Percentiles rank a stretch among this genome's conserved stretches.
Evolutionary conservation across 2,113 vertebrate genomes (phyloP).

Genomic region (Chionodraco myersi): DNA sequence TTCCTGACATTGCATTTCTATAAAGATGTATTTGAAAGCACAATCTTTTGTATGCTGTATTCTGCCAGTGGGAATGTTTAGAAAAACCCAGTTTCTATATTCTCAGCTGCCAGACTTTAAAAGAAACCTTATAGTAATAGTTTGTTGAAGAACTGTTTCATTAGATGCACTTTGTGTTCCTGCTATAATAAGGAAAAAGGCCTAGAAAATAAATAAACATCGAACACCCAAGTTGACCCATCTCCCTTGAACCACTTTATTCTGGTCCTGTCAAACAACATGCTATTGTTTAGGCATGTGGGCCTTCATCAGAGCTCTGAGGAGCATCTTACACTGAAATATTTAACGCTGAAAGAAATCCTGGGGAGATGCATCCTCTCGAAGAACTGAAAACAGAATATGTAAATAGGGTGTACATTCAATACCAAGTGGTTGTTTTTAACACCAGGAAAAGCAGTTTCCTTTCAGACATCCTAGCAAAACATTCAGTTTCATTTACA

Average conservation of each 20-base stretch:
- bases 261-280: too few species aligned
- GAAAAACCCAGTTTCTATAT: neutral
- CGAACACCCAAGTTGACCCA: neutral
- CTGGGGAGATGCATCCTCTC: too few species aligned
- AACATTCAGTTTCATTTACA: neutral
- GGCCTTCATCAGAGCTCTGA: too few species aligned
- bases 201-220: neutral
- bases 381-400: neutral
- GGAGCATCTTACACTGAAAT: too few species aligned
- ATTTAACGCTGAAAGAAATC: too few species aligned
- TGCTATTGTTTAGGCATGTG: too few species aligned
- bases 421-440: neutral
- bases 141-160: neutral
- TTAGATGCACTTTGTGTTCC: neutral
- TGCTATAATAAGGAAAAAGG: neutral
- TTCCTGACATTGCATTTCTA: slow-evolving; percentile 6
- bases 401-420: neutral
- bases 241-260: too few species aligned
- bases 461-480: neutral
- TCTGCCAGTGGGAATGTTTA: slow-evolving; percentile 16
- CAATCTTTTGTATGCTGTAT: neutral
- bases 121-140: neutral
- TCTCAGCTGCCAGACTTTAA: slow-evolving; percentile 17
- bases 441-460: neutral
- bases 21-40: slow-evolving; percentile 5